These are phyloP conservation scores for Cirrhinus mrigala DNA, from an alignment of 2,797 vertebrate species.

Conservation along the genomic window DNA sequence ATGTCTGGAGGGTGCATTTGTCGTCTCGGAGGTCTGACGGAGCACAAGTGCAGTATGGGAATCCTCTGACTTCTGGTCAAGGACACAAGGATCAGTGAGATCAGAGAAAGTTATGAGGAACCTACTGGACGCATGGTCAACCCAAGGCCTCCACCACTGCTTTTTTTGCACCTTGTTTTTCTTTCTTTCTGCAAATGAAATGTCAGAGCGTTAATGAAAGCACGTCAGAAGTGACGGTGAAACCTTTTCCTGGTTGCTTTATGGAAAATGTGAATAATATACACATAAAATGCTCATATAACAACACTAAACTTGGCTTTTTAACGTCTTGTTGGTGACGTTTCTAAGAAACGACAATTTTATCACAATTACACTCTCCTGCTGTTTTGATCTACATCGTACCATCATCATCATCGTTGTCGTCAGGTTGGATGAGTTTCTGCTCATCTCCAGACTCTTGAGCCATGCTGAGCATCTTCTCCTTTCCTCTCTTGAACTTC, in stretches of 20 bases:
- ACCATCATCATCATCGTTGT: conserved; percentile 87
- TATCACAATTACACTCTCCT: conserved; percentile 4
- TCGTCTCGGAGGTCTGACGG: conserved; percentile 67
- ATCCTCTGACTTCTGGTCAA: conserved; percentile 95
- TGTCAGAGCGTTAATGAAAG: conserved; percentile 89
- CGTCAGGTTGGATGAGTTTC: conserved; percentile 79
- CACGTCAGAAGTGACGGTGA: conserved; percentile 9
- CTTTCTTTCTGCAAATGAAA: conserved; percentile 98
- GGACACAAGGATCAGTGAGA: conserved; percentile 96
- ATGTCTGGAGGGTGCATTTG: conserved; percentile 65
- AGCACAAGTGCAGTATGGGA: conserved; percentile 79
- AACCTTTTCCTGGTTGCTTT: background rate
- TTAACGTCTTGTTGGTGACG: background rate
- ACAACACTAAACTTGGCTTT: background rate
- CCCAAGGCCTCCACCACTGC: conserved; percentile 99
- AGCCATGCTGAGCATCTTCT: conserved; percentile 92
- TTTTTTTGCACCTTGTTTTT: conserved; percentile 99
- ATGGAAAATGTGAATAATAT: background rate
- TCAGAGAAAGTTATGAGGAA: conserved; percentile 92
- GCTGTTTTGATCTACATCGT: conserved; percentile 57
- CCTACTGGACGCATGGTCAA: conserved; percentile 99
- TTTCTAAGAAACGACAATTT: background rate
- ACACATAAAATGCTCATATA: background rate
- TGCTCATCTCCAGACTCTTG: conserved; percentile 90
- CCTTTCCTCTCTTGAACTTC: conserved; percentile 99